Evolutionary conservation across 2,113 vertebrate genomes (phyloP).

Genomic region (Mungos mungo): DNA sequence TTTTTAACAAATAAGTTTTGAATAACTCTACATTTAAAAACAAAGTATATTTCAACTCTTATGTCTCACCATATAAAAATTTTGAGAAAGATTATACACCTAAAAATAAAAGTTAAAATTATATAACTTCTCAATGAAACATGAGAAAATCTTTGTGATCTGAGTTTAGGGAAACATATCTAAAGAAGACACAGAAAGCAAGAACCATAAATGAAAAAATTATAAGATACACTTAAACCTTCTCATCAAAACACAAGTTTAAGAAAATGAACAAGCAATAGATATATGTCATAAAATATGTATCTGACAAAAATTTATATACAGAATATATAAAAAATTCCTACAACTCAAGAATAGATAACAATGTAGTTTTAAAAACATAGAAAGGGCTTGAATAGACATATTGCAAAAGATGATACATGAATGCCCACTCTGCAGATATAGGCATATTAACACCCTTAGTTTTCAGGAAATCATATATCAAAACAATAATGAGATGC

Average conservation of each 20-base stretch:
- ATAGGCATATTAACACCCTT: not conserved
- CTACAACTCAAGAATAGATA: not conserved
- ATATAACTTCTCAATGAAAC: not conserved
- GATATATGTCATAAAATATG: not conserved
- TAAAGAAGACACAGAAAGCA: not conserved
- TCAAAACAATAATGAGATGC: not conserved
- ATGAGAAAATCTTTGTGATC: not conserved
- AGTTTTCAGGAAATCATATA: not conserved
- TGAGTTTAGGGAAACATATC: not conserved
- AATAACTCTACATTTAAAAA: not conserved
- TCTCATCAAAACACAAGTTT: not conserved
- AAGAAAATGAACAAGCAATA: not conserved
- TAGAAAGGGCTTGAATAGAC: not conserved
- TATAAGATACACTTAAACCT: not conserved
- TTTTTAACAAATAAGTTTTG: not conserved
- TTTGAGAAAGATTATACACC: not conserved
- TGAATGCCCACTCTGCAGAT: not conserved
- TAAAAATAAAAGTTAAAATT: slow-evolving; percentile 33
- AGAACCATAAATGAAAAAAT: not conserved
- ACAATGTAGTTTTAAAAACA: not conserved
- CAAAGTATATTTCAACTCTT: not conserved
- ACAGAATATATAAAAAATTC: not conserved
- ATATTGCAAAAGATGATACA: not conserved
- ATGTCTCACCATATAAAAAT: not conserved
- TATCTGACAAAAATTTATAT: not conserved